Base-by-base conservation (phyloP, 2,113 vertebrate species). In the Amblyornis subalaris region DNA sequence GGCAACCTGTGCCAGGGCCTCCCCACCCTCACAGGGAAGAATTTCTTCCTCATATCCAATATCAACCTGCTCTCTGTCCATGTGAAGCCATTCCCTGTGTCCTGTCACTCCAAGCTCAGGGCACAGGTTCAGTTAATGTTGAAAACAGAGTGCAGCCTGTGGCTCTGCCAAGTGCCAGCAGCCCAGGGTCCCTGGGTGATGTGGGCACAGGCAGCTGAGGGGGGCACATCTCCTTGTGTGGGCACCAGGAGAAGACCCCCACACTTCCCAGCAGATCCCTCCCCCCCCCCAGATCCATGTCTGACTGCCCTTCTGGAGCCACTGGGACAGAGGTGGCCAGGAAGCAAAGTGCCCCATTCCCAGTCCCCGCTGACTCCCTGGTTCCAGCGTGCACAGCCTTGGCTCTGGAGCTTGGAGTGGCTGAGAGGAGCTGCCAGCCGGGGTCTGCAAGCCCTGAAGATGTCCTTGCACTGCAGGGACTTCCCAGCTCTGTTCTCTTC, bases 11-110 rank as follows among this genome's bases (percentile, higher is more conserved):
- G 61, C 53, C 60, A 74, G 45, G 36, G 28, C 51, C 69, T 81
- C 0, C 0, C 7, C 53, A 67, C 16, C 51, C 13, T 81, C 6
- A 0, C 44, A n/a, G 69, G 19, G 26, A n/a, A 18, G 1, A 0
- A 65, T 57, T 57, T 7, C 35, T 22, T 25, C 35, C 29, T 2
- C 18, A 65, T 33, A 40, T 31, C 9, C 29, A 2, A 5, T 40
- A 29, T 25, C 6, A 14, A 2, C 38, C 13, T 26, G 13, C 7
- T 10, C 19, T 53, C 14, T 66, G 26, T 3, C 20, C 18, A 16
- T 31, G 14, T 14, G 62, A 12, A 54, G 40, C 16, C 61, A 14
- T 60, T 40, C 19, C 22, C 28, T 22, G 25, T 29, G 40, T 31
- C 54, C 38, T 38, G 8, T 20, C 76, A 14, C 60, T n/a, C 23